Conservation (phyloP, 2,113 vertebrate genomes). For the Centropus bengalensis region DNA sequence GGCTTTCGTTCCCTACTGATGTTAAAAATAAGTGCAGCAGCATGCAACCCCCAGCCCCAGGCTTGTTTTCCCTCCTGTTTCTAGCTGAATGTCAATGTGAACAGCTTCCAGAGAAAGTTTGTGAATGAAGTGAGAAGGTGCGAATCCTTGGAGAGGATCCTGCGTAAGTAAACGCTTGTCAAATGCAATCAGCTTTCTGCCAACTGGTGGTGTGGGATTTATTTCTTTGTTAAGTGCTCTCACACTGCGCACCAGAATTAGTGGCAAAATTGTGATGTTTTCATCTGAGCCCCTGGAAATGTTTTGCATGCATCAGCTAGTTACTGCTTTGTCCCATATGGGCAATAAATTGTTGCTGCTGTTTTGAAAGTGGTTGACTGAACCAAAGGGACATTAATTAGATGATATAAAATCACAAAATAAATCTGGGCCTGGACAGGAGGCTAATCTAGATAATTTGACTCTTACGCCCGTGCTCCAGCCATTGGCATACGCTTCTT, state of each 20-base stretch:
- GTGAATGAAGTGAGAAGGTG: constrained; percentile 86
- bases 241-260: not conserved
- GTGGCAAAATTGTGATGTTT: constrained; percentile 33
- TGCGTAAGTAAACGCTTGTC: constrained; percentile 73
- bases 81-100: constrained; percentile 80
- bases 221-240: constrained; percentile 44
- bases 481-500: not conserved
- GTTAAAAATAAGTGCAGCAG: not conserved
- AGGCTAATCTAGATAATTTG: not conserved
- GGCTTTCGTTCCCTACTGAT: not conserved
- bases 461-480: not conserved
- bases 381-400: constrained; percentile 8
- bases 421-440: not conserved
- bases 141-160: constrained; percentile 82
- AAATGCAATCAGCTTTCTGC: not conserved
- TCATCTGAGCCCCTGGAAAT: constrained; percentile 14
- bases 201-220: constrained; percentile 23
- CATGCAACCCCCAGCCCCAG: not conserved
- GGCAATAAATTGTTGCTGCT: constrained; percentile 16
- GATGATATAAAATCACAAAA: not conserved
- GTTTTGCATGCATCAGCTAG: not conserved
- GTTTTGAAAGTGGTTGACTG: constrained; percentile 18
- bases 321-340: constrained; percentile 7
- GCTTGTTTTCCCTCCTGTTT: constrained; percentile 46
- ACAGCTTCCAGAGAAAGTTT: constrained; percentile 83